These are phyloP conservation scores for Pyrgilauda ruficollis DNA, from an alignment of 2,113 vertebrate species.

Conservation along the genomic window DNA sequence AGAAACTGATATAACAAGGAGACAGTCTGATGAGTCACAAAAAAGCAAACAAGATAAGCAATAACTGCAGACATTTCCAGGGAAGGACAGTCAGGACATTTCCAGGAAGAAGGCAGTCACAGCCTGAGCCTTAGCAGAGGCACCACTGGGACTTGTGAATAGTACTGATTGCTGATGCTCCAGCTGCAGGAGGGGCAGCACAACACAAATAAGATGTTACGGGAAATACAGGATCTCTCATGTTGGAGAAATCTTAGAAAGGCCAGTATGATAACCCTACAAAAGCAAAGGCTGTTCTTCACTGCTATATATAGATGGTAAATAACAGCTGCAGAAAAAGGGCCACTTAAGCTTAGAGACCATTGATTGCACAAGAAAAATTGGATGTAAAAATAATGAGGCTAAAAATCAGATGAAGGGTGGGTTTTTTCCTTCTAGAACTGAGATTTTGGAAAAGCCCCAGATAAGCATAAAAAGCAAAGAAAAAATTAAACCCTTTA, in stretches of 20 bases:
- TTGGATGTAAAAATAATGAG: not conserved
- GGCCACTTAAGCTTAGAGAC: not conserved
- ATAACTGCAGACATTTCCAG: not conserved
- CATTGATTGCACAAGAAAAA: not conserved
- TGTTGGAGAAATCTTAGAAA: not conserved
- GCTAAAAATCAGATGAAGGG: not conserved
- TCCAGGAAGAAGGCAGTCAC: not conserved
- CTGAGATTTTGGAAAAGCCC: not conserved
- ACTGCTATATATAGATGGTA: not conserved
- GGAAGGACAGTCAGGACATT: not conserved
- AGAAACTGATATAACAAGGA: not conserved
- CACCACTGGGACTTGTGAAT: not conserved
- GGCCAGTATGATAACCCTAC: not conserved
- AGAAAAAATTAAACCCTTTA: not conserved
- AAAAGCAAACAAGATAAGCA: not conserved
- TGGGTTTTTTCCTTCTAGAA: not conserved
- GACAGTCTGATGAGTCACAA: not conserved
- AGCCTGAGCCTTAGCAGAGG: not conserved
- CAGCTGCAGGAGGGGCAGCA: not conserved
- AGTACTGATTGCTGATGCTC: not conserved
- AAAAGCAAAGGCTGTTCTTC: not conserved
- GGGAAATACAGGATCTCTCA: not conserved
- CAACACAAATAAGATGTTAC: not conserved
- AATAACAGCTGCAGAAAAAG: constrained; percentile 20
- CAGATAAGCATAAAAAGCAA: not conserved